Evolutionary conservation across 2,113 vertebrate species (phyloP).

Genomic region (Cavia aperea): DNA sequence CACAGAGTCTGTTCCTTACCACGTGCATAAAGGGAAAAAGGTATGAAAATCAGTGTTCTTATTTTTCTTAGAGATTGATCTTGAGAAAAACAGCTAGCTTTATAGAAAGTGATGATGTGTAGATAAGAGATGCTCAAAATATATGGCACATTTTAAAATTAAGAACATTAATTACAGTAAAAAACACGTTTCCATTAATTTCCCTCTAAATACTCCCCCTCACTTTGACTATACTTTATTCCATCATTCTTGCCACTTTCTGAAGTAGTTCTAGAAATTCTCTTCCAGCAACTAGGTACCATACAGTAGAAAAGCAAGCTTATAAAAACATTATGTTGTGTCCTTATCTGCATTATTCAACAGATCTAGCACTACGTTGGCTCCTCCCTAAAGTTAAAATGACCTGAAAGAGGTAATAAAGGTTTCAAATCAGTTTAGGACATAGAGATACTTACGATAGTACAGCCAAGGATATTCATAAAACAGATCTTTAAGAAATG

Average conservation of each 20-base stretch:
- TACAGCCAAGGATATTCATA: not conserved
- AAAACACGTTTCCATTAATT: not conserved
- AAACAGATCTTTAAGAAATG: not conserved
- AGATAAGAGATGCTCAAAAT: not conserved
- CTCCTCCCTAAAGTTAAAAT: not conserved
- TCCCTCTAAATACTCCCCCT: not conserved
- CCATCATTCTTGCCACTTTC: not conserved
- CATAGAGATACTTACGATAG: not conserved
- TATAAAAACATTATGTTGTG: not conserved
- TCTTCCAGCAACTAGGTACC: not conserved
- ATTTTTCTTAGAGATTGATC: slow-evolving; percentile 37
- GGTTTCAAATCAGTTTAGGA: not conserved
- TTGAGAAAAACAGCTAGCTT: slow-evolving; percentile 40
- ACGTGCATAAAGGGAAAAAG: slow-evolving; percentile 72
- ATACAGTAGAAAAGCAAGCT: not conserved
- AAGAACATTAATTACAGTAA: not conserved
- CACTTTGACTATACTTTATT: not conserved
- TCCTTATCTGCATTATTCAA: not conserved
- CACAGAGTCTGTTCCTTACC: slow-evolving; percentile 70
- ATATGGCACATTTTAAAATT: not conserved
- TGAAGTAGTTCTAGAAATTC: not conserved
- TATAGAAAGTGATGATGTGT: slow-evolving; percentile 31
- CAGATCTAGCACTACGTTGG: not conserved
- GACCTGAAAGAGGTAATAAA: not conserved
- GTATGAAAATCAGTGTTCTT: slow-evolving; percentile 66